A percentile compares a stretch with the other conserved stretches of the same genome.
These are phyloP conservation scores for Prionailurus viverrinus DNA, from an alignment of 2,113 vertebrate genomes.

Conservation along the genomic window DNA sequence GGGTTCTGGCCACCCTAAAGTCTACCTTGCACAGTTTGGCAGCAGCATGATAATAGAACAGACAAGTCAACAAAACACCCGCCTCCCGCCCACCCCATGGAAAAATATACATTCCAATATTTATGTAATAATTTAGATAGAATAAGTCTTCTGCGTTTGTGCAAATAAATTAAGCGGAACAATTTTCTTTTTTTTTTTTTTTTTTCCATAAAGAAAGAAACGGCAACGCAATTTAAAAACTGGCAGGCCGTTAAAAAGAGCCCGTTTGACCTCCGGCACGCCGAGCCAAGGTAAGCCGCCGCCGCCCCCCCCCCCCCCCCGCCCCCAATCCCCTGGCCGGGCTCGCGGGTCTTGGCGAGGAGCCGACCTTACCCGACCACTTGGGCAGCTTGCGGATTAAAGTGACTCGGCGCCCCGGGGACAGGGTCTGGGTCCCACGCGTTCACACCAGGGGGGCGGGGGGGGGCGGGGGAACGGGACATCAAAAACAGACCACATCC, in stretches of 20 bases:
- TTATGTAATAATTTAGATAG: conserved; percentile 92
- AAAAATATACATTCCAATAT: conserved; percentile 90
- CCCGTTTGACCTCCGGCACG: conserved; percentile 64
- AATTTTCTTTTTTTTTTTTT: conserved; percentile 66
- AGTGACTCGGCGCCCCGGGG: conserved; percentile 72
- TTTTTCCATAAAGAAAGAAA: conserved; percentile 82
- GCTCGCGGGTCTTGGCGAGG: background rate
- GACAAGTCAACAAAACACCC: conserved; percentile 84
- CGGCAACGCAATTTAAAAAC: conserved; percentile 85
- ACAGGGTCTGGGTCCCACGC: conserved; percentile 86
- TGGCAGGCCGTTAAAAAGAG: conserved; percentile 83
- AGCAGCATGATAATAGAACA: conserved; percentile 80
- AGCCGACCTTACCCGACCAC: conserved; percentile 14
- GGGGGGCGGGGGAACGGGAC: background rate
- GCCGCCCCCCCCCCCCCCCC: conserved; percentile 58
- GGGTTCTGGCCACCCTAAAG: conserved; percentile 59
- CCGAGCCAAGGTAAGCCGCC: conserved; percentile 71
- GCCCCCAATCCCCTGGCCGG: background rate
- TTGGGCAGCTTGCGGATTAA: conserved; percentile 54
- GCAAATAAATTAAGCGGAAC: conserved; percentile 92
- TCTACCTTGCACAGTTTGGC: conserved; percentile 66
- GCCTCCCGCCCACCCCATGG: conserved; percentile 86
- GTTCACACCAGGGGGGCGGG: background rate
- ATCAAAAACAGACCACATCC: conserved; percentile 80
- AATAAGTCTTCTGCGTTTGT: conserved; percentile 91